These are phyloP conservation scores for Emydocephalus ijimae DNA, from an alignment of 2,113 vertebrate genomes.

Conservation along the genomic window DNA sequence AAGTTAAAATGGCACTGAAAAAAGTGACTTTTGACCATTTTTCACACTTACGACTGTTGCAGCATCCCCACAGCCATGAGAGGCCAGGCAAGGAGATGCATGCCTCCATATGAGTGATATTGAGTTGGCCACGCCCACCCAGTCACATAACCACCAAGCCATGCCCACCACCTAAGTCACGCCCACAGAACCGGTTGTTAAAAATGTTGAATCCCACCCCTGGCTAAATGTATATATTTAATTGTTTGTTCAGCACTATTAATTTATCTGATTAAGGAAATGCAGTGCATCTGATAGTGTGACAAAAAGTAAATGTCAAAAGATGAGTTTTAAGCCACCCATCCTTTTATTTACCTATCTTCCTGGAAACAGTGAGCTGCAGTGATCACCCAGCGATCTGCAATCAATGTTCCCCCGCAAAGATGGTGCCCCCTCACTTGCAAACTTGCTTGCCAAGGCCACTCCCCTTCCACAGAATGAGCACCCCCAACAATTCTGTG, in stretches of 20 bases:
- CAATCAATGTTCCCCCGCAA: conserved; percentile 85
- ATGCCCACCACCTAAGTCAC: too few relatives aligned
- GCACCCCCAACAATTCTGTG: conserved; percentile 82
- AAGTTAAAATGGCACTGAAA: too few relatives aligned
- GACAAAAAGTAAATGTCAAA: background rate
- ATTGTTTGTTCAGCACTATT: background rate
- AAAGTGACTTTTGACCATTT: too few relatives aligned
- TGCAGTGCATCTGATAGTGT: background rate
- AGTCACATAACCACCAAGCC: too few relatives aligned
- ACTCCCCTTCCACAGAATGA: conserved; percentile 82
- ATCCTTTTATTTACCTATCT: conserved; percentile 70
- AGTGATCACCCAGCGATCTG: conserved; percentile 87
- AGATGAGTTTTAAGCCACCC: background rate
- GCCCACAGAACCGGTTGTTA: too few relatives aligned
- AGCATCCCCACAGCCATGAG: too few relatives aligned
- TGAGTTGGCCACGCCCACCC: too few relatives aligned
- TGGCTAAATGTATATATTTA: background rate
- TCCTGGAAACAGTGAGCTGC: conserved; percentile 93
- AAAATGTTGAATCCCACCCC: too few relatives aligned
- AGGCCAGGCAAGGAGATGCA: too few relatives aligned
- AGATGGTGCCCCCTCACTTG: conserved; percentile 83
- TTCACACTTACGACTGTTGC: too few relatives aligned
- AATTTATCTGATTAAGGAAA: background rate
- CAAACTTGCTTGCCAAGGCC: conserved; percentile 94
- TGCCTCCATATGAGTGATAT: too few relatives aligned